phyloP scores from a whole-genome alignment of 2,113 vertebrate genomes.

The Protobothrops mucrosquamatus region DNA sequence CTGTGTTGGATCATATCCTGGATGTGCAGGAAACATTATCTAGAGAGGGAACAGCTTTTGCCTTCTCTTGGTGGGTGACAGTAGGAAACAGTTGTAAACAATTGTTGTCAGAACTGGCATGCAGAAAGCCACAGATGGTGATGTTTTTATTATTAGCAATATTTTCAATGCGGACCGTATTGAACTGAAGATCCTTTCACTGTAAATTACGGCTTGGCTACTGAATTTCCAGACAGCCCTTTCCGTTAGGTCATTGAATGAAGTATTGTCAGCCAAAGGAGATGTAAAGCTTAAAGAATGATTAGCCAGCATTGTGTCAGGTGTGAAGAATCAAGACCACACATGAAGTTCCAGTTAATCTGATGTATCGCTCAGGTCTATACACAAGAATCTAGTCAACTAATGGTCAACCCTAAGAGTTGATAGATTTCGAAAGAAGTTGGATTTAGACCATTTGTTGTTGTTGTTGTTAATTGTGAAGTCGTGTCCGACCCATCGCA shows the following conservation, averaged over 20 bases:
- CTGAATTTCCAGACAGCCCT: not conserved
- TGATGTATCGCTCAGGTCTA: too few species aligned
- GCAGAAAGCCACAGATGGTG: not conserved
- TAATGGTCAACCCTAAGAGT: too few species aligned
- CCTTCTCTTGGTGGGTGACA: not conserved
- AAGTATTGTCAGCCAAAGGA: not conserved
- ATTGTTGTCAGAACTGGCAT: not conserved
- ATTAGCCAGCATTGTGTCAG: not conserved
- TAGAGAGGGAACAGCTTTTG: not conserved
- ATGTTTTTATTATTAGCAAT: not conserved
- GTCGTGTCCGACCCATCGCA: too few species aligned
- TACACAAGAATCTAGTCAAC: too few species aligned
- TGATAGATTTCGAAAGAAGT: too few species aligned
- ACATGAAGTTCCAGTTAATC: too few species aligned
- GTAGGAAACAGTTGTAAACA: not conserved
- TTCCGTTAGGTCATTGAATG: not conserved
- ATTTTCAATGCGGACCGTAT: not conserved
- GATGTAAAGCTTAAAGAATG: not conserved
- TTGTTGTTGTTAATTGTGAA: too few species aligned
- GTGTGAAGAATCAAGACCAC: too few species aligned
- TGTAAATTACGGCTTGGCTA: not conserved
- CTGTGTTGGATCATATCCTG: not conserved
- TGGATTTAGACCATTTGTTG: too few species aligned
- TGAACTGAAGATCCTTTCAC: not conserved
- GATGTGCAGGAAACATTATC: not conserved